Base-by-base conservation (phyloP, 2,113 vertebrate genomes). In the Nyctibius bracteatus region DNA sequence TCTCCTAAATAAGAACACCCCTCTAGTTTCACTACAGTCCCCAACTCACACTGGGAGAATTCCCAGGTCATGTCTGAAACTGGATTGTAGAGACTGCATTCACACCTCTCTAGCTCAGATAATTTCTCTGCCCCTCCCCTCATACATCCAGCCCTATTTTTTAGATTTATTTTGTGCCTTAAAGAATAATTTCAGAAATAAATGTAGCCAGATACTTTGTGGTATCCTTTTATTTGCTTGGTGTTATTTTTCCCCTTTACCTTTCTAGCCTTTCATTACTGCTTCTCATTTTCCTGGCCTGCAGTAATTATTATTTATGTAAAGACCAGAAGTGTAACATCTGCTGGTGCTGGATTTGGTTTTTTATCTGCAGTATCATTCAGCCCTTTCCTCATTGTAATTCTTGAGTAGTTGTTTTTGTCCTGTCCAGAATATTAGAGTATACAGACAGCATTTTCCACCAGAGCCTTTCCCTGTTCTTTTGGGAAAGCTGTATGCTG, bases 111-210 rank as follows among this genome's bases (percentile, higher is more conserved):
- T 72, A 79, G 49, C 88, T 80, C 68, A 52, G 43, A 71, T 77
- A 41, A 8, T 68, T 87, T 87, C 88, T 89, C 81, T 89, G 80
- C 47, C 67, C 62, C 33, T 92, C 55, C 35, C 54, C 81, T 93
- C 86, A 88, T 47, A 59, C 62, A 71, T 95, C 30, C 66, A 94
- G 49, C 74, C 95, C 93, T 96, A 80, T 73, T 97, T 94, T 97
- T 97, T 95, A 92, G 86, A 83, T 98, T 98, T 98, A 96, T 98
- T 98, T 98, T 98, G 98, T 98, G 98, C 98, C 98, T 98, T 98
- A 98, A 97, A 91, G 51, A 97, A 91, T 97, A 95, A 97, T 93
- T 97, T 75, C 55, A 95, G 77, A 98, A 97, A 97, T 96, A 96
- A 98, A 97, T 94, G 95, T 92, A 97, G 92, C 96, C 92, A 86